A percentile compares a stretch with the other conserved stretches of the same genome.
Conservation (phyloP, 2,888 invertebrate genomes). For the Dyspetes luteomarginatus region DNA sequence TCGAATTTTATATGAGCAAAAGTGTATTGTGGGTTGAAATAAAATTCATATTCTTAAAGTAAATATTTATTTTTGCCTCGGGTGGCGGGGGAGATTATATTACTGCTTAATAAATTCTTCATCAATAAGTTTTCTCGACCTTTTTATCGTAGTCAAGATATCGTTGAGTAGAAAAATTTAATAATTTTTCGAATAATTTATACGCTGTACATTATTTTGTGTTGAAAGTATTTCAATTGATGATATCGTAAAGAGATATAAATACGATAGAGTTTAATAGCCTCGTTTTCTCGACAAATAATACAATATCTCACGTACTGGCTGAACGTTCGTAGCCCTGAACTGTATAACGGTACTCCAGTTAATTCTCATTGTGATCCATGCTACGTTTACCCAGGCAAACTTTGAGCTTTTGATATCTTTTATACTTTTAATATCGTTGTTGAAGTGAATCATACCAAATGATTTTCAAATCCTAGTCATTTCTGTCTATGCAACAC, state of each 20-base stretch:
- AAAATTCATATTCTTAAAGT: too few relatives aligned
- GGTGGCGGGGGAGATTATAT: too few relatives aligned
- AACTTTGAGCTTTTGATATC: not conserved
- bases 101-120: too few relatives aligned
- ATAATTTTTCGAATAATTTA: not conserved
- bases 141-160: not conserved
- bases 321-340: constrained; percentile 23
- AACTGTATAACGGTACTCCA: constrained; percentile 7
- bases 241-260: constrained; percentile 12
- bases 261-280: constrained; percentile 46
- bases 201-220: not conserved
- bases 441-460: constrained; percentile 39
- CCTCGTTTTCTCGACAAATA: constrained; percentile 43
- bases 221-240: not conserved
- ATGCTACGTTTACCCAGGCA: not conserved
- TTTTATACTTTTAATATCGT: not conserved
- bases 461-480: constrained; percentile 28
- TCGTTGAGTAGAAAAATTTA: not conserved
- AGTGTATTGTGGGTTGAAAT: too few relatives aligned
- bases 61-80: too few relatives aligned
- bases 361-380: constrained; percentile 25
- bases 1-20: too few relatives aligned
- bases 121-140: too few relatives aligned
- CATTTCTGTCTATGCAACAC: not conserved
- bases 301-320: not conserved